Base-by-base conservation (phyloP, 2,888 invertebrate species). In the Campoplex nolae region DNA sequence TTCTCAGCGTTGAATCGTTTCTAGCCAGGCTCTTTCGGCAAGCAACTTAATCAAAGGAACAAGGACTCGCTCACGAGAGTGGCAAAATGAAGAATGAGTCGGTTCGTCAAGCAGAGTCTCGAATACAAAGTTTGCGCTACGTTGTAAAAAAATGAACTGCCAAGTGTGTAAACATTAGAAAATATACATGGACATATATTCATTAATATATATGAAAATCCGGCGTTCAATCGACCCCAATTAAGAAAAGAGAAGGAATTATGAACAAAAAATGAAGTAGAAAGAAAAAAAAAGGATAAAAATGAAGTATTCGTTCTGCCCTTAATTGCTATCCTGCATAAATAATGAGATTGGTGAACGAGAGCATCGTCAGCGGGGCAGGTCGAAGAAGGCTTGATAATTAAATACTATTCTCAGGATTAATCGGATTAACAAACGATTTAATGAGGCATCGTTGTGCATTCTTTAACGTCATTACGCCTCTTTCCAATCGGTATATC, bases 311-410 rank as follows among this genome's bases (percentile, higher is more conserved):
- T 16, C 32, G 74, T 68, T 58, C 68, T 70, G 71, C 16, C 56
- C 76, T 86, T 84, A 81, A 84, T 86, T 86, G 81, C 73, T 84
- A 45, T 71, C 56, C 75, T 84, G 84, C 38, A 86, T 84, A 76
- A 83, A 77, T 81, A 86, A 86, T 81, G 83, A 86, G 80, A 62
- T n/a, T 80, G 73, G 83, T 76, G 81, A 83, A 62, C 75, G 76
- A 80, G 80, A 80, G 38, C 16, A 73, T 58, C 51, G 58, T 51
- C 38, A 38, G 78, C 18, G 74, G 58, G 35, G 68, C 45, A 65
- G 70, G 67, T 65, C 56, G 80, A 51, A 83, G 83, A 65, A 76
- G 76, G 62, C 78, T 83, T 76, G 67, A 73, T 71, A 83, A 86
- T 83, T 80, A 76, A 80, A 86, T 86, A 80, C 76, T 73, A 86